phyloP scores from a whole-genome alignment of 2,888 invertebrate genomes.

The Troilus luridus region DNA sequence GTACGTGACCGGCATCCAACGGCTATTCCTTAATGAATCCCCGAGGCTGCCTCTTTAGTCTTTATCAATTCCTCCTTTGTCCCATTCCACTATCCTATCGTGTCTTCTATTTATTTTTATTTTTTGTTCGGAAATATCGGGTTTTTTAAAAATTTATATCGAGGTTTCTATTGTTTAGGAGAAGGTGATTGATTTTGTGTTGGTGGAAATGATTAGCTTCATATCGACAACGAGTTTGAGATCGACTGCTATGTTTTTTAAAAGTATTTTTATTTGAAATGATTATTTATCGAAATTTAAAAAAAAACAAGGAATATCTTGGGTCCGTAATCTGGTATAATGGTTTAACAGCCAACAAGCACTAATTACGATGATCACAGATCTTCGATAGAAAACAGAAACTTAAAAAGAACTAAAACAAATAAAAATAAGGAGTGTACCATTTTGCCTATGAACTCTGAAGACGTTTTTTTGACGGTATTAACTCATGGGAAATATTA shows the following conservation, averaged over 20 bases:
- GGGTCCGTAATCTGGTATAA: too few species aligned
- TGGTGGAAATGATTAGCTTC: background rate
- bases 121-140: background rate
- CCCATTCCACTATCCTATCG: background rate
- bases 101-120: constrained; percentile 9
- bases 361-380: too few species aligned
- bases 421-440: too few species aligned
- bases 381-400: too few species aligned
- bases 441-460: too few species aligned
- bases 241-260: background rate
- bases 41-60: constrained; percentile 35
- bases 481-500: too few species aligned
- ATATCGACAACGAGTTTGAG: background rate
- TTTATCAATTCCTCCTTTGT: constrained; percentile 54
- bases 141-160: background rate
- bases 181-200: background rate
- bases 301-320: too few species aligned
- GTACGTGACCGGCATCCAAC: constrained; percentile 31
- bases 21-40: constrained; percentile 19
- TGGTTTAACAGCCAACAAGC: too few species aligned
- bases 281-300: too few species aligned
- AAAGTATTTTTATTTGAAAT: background rate
- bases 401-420: too few species aligned
- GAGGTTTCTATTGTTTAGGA: background rate
- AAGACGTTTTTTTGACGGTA: too few species aligned